Percentiles rank a stretch among this genome's conserved stretches.
Evolutionary conservation across 2,888 invertebrate species (phyloP).

Genomic region (Amphipoea lucens): DNA sequence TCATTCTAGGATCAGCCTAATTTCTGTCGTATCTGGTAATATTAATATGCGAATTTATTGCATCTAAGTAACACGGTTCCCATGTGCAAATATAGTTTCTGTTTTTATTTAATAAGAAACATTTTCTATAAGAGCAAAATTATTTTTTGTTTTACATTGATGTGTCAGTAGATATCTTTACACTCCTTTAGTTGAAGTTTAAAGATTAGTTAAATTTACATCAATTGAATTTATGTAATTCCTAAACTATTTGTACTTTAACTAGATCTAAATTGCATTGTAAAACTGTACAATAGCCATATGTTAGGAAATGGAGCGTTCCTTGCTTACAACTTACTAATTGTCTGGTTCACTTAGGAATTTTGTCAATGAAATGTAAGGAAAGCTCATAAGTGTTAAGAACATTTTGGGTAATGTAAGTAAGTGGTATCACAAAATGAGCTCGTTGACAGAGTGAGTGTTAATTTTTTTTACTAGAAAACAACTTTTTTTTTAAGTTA

Average conservation of each 20-base stretch:
- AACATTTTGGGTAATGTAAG: constrained; percentile 89
- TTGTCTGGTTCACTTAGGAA: constrained; percentile 83
- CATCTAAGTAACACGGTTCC: constrained; percentile 84
- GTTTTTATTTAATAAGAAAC: constrained; percentile 85
- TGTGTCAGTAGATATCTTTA: constrained; percentile 88
- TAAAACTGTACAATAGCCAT: constrained; percentile 89
- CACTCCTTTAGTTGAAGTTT: constrained; percentile 87
- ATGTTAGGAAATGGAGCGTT: constrained; percentile 88
- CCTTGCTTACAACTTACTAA: constrained; percentile 82
- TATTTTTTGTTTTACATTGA: constrained; percentile 84
- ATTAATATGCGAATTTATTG: constrained; percentile 82
- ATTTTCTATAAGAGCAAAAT: constrained; percentile 87
- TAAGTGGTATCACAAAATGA: constrained; percentile 88
- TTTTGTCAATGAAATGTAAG: constrained; percentile 87
- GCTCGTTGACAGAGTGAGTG: constrained; percentile 88
- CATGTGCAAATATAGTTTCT: constrained; percentile 86
- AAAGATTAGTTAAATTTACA: constrained; percentile 89
- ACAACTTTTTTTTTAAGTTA: constrained; percentile 85
- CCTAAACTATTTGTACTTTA: constrained; percentile 90
- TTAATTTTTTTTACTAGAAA: constrained; percentile 88
- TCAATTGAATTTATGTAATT: constrained; percentile 88
- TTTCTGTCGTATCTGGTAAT: constrained; percentile 81
- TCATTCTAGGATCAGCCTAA: constrained; percentile 83
- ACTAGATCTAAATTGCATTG: constrained; percentile 90
- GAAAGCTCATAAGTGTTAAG: constrained; percentile 88